Percentiles rank a stretch among this genome's conserved stretches.
phyloP scores from a whole-genome alignment of 2,113 vertebrate genomes.

The Otocyon megalotis region DNA sequence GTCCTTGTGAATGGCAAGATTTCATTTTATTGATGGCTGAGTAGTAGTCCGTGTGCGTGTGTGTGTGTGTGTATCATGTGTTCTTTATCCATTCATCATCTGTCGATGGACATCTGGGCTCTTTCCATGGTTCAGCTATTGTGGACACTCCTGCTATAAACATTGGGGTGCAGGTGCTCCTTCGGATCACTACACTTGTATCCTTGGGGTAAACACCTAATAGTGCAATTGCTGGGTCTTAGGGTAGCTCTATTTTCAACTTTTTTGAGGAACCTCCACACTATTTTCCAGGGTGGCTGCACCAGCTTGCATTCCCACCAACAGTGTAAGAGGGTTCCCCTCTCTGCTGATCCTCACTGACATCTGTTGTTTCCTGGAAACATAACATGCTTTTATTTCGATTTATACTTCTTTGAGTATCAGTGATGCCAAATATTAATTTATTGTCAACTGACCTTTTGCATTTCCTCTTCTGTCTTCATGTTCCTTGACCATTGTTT shows the following conservation, averaged over 20 bases:
- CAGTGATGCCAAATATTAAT: slow-evolving; percentile 32
- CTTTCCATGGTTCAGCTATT: background rate
- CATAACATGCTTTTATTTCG: background rate
- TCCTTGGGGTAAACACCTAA: background rate
- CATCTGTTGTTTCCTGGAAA: background rate
- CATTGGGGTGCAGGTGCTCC: background rate
- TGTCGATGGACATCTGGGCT: background rate
- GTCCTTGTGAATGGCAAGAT: background rate
- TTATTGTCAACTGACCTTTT: slow-evolving; percentile 5
- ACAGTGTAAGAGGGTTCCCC: background rate
- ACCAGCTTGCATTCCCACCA: background rate
- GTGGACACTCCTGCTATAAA: background rate
- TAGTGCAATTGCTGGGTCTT: background rate
- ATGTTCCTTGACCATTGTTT: background rate
- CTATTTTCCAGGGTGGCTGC: background rate
- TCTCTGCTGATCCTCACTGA: background rate
- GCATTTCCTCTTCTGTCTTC: background rate
- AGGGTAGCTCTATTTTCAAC: background rate
- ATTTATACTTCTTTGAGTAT: slow-evolving; percentile 41
- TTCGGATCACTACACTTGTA: background rate
- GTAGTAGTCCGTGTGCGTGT: background rate
- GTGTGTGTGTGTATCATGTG: background rate
- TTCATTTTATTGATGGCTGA: background rate
- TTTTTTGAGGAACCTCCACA: background rate
- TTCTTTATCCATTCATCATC: background rate